Evolutionary conservation across 2,888 invertebrate genomes (phyloP).

Genomic region (Epistrophe eligans): DNA sequence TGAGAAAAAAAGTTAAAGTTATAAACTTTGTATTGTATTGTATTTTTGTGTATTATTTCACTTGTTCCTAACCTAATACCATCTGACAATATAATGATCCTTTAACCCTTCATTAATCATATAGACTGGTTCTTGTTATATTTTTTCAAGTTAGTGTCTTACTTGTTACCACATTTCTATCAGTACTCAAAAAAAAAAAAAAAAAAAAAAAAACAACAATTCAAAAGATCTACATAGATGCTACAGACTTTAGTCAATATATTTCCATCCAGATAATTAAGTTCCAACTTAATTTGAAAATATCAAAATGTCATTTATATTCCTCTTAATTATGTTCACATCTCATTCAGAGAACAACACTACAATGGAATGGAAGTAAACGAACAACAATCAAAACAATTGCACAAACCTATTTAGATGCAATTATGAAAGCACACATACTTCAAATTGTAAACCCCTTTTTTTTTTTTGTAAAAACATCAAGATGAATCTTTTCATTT

Average conservation of each 20-base stretch:
- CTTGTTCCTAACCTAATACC: too few species aligned
- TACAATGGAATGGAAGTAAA: conserved; percentile 5
- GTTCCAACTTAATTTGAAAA: neutral
- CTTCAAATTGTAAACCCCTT: conserved; percentile 41
- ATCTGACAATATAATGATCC: too few species aligned
- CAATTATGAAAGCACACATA: conserved; percentile 57
- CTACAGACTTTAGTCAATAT: neutral
- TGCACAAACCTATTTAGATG: conserved; percentile 43
- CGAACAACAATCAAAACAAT: conserved; percentile 36
- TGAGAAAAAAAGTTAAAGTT: too few species aligned
- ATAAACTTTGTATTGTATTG: too few species aligned
- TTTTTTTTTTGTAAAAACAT: conserved; percentile 18
- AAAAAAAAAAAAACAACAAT: too few species aligned
- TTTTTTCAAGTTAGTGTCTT: too few species aligned
- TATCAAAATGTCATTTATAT: conserved; percentile 7
- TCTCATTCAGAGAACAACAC: neutral
- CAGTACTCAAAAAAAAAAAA: too few species aligned
- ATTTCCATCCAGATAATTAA: neutral
- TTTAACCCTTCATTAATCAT: too few species aligned
- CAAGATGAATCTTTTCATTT: conserved; percentile 54
- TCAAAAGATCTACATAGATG: too few species aligned
- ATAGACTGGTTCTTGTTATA: too few species aligned
- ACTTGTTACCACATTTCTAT: too few species aligned
- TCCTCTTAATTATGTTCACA: conserved; percentile 19
- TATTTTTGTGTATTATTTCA: too few species aligned